Conservation (phyloP, 2,797 vertebrate species). For the Rhabdomys pumilio region DNA sequence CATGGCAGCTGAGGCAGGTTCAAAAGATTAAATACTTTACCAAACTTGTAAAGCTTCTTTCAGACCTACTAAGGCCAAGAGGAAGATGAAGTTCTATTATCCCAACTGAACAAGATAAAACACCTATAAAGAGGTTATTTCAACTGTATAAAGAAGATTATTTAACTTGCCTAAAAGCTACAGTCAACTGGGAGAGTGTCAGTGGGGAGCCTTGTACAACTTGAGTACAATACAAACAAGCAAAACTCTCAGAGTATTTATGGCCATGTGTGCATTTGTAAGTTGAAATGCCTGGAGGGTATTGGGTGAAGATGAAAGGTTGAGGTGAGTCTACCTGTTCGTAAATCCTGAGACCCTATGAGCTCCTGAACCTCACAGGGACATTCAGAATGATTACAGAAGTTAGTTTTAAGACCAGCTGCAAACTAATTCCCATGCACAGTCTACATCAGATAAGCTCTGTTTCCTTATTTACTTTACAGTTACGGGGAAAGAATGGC, state of each 20-base stretch:
- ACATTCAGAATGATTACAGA: not conserved
- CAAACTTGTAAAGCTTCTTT: constrained; percentile 6
- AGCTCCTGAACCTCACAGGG: not conserved
- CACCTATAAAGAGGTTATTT: constrained; percentile 14
- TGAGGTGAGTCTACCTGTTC: not conserved
- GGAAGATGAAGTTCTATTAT: constrained; percentile 40
- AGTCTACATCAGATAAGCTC: not conserved
- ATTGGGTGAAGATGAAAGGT: not conserved
- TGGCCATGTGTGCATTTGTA: not conserved
- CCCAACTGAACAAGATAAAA: not conserved
- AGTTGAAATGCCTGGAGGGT: not conserved
- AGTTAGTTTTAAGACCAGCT: not conserved
- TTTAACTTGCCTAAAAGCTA: not conserved
- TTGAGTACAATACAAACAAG: not conserved
- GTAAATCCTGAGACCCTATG: not conserved
- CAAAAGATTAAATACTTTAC: constrained; percentile 48
- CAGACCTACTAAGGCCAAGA: not conserved
- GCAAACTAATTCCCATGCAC: not conserved
- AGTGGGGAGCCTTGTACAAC: not conserved
- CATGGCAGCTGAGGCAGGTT: not conserved
- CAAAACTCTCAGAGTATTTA: not conserved
- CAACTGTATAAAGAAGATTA: constrained; percentile 28
- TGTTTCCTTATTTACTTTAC: constrained; percentile 21
- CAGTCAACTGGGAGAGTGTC: not conserved
- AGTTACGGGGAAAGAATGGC: not conserved